Conservation (phyloP, 2,797 vertebrate genomes). For the Holocentrus rufus region DNA sequence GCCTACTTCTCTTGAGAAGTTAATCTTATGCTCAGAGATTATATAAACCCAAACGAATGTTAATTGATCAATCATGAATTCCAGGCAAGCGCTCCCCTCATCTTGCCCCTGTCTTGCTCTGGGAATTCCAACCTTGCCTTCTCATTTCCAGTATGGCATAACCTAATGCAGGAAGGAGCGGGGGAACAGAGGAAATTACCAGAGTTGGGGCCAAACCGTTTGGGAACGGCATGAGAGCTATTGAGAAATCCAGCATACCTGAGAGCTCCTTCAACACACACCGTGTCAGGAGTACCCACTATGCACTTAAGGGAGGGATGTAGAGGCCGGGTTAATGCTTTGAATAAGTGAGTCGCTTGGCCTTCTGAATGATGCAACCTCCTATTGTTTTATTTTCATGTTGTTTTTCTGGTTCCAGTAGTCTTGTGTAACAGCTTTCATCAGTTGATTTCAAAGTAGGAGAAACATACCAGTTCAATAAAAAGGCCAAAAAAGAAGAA, state of each 20-base stretch:
- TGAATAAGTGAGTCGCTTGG: conserved; percentile 6
- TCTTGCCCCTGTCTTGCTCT: conserved; percentile 50
- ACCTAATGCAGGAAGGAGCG: conserved; percentile 51
- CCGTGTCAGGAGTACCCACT: conserved; percentile 34
- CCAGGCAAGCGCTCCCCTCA: conserved; percentile 60
- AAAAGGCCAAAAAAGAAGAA: background rate
- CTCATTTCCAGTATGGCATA: conserved; percentile 66
- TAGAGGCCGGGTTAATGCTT: conserved; percentile 34
- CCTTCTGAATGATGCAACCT: conserved; percentile 1
- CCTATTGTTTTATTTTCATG: conserved; percentile 2
- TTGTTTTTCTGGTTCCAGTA: conserved; percentile 22
- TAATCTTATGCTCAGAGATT: conserved; percentile 69
- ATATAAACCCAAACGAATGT: conserved; percentile 71
- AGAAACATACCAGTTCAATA: conserved; percentile 9
- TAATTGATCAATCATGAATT: conserved; percentile 71
- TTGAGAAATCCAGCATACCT: conserved; percentile 24
- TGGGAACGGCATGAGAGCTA: conserved; percentile 36
- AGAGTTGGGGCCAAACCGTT: conserved; percentile 40
- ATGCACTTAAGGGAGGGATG: conserved; percentile 13
- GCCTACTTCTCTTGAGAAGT: conserved; percentile 71
- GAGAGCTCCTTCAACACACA: conserved; percentile 52
- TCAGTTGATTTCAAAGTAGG: conserved; percentile 17
- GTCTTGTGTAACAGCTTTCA: conserved; percentile 14
- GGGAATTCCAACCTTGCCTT: conserved; percentile 64
- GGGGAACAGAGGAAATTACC: conserved; percentile 55